Conservation (phyloP, 1,140 invertebrate species). For the Ephestia elutella region DNA sequence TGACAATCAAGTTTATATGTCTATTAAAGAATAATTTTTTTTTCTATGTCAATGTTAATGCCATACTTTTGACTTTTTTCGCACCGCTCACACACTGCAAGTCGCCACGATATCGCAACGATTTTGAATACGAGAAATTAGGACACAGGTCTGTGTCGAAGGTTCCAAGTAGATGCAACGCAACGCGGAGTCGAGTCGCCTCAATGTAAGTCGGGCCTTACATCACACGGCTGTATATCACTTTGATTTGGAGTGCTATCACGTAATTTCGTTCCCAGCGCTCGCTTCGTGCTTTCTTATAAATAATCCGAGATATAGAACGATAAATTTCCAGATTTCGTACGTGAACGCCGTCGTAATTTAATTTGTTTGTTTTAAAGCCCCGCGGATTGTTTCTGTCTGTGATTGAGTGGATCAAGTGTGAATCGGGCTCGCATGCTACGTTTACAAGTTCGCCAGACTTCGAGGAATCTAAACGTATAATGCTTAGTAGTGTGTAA, state of each 20-base stretch:
- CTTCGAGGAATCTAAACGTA: too few species aligned
- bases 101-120: too few species aligned
- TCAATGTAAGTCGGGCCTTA: not conserved
- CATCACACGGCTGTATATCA: conserved; percentile 44
- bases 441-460: conserved; percentile 1
- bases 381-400: conserved; percentile 28
- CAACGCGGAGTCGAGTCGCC: not conserved
- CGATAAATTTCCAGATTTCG: conserved; percentile 66
- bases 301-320: conserved; percentile 70
- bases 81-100: too few species aligned
- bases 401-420: conserved; percentile 30
- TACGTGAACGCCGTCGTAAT: conserved; percentile 52
- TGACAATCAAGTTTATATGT: too few species aligned
- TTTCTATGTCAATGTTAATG: too few species aligned
- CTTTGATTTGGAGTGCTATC: conserved; percentile 68
- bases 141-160: too few species aligned
- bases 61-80: too few species aligned
- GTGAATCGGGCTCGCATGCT: conserved; percentile 1
- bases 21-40: too few species aligned
- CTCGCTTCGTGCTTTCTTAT: conserved; percentile 61
- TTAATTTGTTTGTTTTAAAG: conserved; percentile 59
- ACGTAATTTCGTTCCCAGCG: conserved; percentile 68
- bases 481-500: too few species aligned
- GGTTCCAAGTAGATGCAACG: not conserved
- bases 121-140: too few species aligned